Conservation (phyloP, 2,888 invertebrate species). For the Peribatodes rhomboidaria region DNA sequence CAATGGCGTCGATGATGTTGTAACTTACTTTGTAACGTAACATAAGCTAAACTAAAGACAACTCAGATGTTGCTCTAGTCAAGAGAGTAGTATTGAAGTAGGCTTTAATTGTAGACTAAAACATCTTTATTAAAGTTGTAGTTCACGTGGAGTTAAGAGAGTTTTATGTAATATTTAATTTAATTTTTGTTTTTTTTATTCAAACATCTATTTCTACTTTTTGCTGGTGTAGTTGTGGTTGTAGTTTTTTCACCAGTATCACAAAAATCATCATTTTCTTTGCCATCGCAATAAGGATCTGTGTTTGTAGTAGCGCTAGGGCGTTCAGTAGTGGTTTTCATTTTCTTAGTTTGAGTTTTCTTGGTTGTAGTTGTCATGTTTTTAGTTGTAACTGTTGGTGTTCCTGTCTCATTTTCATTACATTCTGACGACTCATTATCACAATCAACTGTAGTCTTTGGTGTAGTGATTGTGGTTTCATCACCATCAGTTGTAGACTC, state of each 20-base stretch:
- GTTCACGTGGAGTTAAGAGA: no score
- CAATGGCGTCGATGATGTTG: no score
- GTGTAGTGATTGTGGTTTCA: no score
- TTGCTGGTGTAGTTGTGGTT: neutral
- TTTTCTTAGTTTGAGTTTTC: neutral
- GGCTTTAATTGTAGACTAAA: no score
- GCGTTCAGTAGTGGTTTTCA: neutral
- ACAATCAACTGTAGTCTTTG: neutral
- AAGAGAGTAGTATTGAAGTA: no score
- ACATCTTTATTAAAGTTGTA: no score
- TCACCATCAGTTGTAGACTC: no score
- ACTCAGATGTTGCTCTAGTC: no score
- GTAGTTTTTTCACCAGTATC: neutral
- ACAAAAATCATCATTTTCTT: neutral
- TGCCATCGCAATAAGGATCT: neutral
- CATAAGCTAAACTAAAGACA: no score
- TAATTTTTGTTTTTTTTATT: neutral
- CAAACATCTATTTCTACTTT: no score
- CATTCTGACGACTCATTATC: neutral
- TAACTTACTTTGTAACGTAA: no score
- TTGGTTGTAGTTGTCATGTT: neutral
- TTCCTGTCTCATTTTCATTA: neutral
- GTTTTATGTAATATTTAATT: neutral
- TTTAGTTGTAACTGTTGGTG: neutral
- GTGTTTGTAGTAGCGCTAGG: neutral